Base-by-base conservation (phyloP, 2,888 invertebrate species). In the Thymelicus sylvestris region DNA sequence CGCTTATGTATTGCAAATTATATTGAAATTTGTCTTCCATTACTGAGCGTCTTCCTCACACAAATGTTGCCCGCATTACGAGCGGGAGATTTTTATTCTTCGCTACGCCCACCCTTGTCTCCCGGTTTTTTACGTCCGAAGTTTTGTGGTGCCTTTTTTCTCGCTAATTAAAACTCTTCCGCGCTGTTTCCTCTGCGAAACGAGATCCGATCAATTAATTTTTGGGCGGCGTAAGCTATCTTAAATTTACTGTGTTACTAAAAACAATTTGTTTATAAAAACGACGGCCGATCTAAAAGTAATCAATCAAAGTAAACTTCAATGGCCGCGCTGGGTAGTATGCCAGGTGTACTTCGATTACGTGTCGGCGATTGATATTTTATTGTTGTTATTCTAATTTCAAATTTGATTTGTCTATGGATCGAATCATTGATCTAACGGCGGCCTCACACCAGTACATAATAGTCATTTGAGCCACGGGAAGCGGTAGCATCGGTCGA, bases 1-100 rank as follows among this genome's bases (percentile, higher is more conserved):
- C 94, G 94, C 94, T 93, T 94, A 94, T 94, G 94, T 94, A 94
- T 93, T 94, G 93, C 93, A 94, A 94, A 94, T 94, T 93, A 94
- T 94, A 94, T 94, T 93, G 94, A 94, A 93, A 93, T 93, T 93
- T 93, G 93, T 93, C 93, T 93, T 93, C 93, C 92, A 93, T 93
- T 93, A 93, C 93, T 88, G 90, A 88, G 90, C 89, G 89, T 89
- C 92, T 93, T 93, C 92, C 92, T 93, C 89, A 93, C 93, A 93
- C 93, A 93, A 93, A 93, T 93, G 93, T 92, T 92, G 91, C 90
- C 93, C 93, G 93, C 91, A 91, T 92, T 93, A 92, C 90, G 92
- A 86, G 84, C 90, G 91, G 92, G 90, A 90, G 90, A 89, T 89
- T 92, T 91, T 92, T 91, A 91, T 92, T 92, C 88, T 84, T 83